Evolutionary conservation across 1,140 invertebrate species (phyloP).

Genomic region (Caenorhabditis elegans): DNA sequence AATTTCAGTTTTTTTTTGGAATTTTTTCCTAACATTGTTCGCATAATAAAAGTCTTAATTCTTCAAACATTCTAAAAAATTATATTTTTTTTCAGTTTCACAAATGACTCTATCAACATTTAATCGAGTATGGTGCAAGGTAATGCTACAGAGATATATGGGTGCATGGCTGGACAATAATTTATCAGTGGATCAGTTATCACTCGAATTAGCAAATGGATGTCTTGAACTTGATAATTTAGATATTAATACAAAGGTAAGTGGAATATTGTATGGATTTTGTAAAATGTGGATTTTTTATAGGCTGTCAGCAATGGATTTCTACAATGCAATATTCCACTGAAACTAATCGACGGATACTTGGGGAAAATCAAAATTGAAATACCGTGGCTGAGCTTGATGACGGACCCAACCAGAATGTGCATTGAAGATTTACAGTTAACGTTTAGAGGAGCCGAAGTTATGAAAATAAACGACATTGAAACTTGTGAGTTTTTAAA

Average conservation of each 20-base stretch:
- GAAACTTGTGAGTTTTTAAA: conserved; percentile 16
- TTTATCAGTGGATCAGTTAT: conserved; percentile 23
- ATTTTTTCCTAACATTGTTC: too few relatives aligned
- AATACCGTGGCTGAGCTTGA: conserved; percentile 29
- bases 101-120: background rate
- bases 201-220: conserved; percentile 14
- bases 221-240: background rate
- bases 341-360: conserved; percentile 42
- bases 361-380: conserved; percentile 41
- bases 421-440: conserved; percentile 37
- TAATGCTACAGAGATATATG: background rate
- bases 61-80: too few relatives aligned
- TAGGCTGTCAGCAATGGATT: conserved; percentile 31
- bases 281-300: background rate
- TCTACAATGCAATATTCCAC: background rate
- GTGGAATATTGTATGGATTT: background rate
- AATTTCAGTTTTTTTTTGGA: too few relatives aligned
- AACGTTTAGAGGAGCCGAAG: conserved; percentile 17
- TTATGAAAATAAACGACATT: conserved; percentile 19
- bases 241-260: conserved; percentile 22
- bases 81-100: background rate
- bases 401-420: conserved; percentile 34
- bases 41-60: too few relatives aligned
- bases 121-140: background rate
- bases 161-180: conserved; percentile 9